Evolutionary conservation across 2,113 vertebrate genomes (phyloP).

Genomic region (Notiomystis cincta): DNA sequence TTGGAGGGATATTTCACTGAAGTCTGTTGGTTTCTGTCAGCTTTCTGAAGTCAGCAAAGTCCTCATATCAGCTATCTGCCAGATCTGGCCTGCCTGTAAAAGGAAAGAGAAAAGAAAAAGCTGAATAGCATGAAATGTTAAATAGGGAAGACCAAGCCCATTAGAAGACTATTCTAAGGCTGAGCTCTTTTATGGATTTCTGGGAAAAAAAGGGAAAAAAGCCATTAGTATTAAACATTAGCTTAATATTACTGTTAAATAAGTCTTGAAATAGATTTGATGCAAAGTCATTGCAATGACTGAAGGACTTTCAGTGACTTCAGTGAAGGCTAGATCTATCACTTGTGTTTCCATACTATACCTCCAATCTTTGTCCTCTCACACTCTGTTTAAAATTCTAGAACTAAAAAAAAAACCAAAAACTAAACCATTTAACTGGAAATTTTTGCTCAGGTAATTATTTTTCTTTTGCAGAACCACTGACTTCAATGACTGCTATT

Average conservation of each 20-base stretch:
- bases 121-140: constrained; percentile 19
- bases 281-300: neutral
- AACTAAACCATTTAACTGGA: neutral
- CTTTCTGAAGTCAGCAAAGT: constrained; percentile 5
- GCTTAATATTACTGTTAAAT: constrained; percentile 2
- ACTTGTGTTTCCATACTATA: neutral
- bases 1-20: neutral
- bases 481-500: neutral
- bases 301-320: neutral
- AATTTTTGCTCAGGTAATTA: neutral
- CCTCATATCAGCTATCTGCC: constrained; percentile 35
- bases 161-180: neutral
- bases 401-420: neutral
- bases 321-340: neutral
- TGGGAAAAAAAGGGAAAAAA: neutral
- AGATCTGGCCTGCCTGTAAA: constrained; percentile 41
- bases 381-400: neutral
- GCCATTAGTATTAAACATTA: neutral
- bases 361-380: neutral
- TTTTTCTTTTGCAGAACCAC: neutral
- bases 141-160: neutral
- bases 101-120: constrained; percentile 35
- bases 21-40: neutral
- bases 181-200: neutral
- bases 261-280: neutral